A percentile compares a stretch with the other conserved stretches of the same genome.
Conservation (phyloP, 1,140 invertebrate genomes). For the Micrasema longulum region DNA sequence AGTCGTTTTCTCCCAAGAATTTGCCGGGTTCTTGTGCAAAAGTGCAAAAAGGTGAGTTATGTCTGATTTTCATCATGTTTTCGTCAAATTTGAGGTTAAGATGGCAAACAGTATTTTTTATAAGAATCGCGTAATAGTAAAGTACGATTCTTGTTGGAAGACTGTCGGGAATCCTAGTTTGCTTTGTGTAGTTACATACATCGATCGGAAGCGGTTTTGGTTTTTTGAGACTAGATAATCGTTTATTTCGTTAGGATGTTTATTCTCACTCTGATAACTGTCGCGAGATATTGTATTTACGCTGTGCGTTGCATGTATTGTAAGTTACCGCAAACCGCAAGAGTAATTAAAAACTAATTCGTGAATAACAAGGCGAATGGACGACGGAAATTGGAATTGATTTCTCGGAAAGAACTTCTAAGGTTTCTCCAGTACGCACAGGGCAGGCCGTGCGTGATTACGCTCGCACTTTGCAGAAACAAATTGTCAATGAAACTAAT, state of each 20-base stretch:
- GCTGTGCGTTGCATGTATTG: not conserved
- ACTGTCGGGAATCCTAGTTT: not conserved
- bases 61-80: not conserved
- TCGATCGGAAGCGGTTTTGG: not conserved
- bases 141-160: not conserved
- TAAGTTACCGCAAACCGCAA: constrained; percentile 18
- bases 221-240: not conserved
- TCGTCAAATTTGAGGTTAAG: constrained; percentile 26
- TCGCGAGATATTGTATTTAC: not conserved
- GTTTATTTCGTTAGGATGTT: not conserved
- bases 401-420: not conserved
- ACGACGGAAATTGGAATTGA: not conserved
- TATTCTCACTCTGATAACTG: not conserved
- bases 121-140: constrained; percentile 2
- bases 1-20: constrained; percentile 68
- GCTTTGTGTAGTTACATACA: too few species aligned
- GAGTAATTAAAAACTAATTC: not conserved
- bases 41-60: constrained; percentile 42
- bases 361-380: constrained; percentile 19
- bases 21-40: constrained; percentile 22
- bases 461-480: not conserved
- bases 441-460: not conserved
- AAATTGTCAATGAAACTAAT: too few species aligned
- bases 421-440: constrained; percentile 1
- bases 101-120: not conserved